Base-by-base conservation (phyloP, 2,888 invertebrate genomes). In the Caenorhabditis sp. region DNA sequence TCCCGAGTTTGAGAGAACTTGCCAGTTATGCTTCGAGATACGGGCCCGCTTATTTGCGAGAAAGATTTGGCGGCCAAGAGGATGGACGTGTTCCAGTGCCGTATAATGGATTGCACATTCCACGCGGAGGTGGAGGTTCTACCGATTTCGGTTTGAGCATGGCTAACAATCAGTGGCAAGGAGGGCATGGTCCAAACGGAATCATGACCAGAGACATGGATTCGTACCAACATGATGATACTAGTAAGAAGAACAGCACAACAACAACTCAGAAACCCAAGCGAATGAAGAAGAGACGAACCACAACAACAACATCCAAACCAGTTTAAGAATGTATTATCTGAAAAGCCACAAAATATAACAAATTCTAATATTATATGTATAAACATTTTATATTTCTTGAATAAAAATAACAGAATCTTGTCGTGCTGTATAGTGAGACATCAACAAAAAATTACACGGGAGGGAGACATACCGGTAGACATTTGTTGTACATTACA, bases 141-240 rank as follows among this genome's bases (percentile, higher is more conserved):
- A 64, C 62, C 5, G 73, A 73, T 24, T 73, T 62, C 57, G 69
- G 66, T 19, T 58, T 63, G 62, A 73, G 69, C 53, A 73, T 73
- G n/a, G 73, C 68, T 10, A 62, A 68, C 2, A 73, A 73, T 53
- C 66, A 66, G n/a, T 73, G 73, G 73, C 66, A 69, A 49, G 37
- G 37, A 4, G 57, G 26, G 5, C 57, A 57, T n/a, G 62, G 66
- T 36, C 64, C 67, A n/a, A 49, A 61, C 27, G 72, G 67, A 62
- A 67, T 67, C 4, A 72, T 68, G 72, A 62, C 67, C 31, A 51
- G 72, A 43, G 72, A 72, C 62, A 61, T 68, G 26, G 72, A 72
- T 62, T 72, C 72, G 17, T 72, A 72, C 58, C 68, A 68, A 58
- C 72, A 72, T 60, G 72, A 72, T 60, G 71, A 71, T 26, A 53